A percentile compares a stretch with the other conserved stretches of the same genome.
Evolutionary conservation across 2,113 vertebrate genomes (phyloP).

Genomic region (Phalacrocorax aristotelis): DNA sequence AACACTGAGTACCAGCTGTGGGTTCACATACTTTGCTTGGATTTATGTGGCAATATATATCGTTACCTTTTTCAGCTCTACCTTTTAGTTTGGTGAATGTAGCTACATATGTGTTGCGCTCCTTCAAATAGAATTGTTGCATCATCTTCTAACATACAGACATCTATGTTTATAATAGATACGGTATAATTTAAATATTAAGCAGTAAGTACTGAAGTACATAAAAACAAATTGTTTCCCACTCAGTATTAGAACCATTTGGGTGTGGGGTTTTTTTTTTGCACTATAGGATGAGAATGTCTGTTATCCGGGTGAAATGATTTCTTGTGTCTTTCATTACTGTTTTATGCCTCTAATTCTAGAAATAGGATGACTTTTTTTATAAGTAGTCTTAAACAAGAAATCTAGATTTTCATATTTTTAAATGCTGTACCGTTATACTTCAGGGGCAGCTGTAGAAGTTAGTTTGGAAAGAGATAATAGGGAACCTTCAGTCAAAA

Average conservation of each 20-base stretch:
- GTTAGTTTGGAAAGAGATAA: not conserved
- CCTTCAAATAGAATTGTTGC: not conserved
- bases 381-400: not conserved
- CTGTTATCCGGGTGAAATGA: not conserved
- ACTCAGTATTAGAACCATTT: not conserved
- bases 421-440: not conserved
- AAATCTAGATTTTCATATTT: not conserved
- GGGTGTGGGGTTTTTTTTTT: not conserved
- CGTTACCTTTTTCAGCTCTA: accelerated
- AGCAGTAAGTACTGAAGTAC: not conserved
- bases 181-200: not conserved
- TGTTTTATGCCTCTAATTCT: not conserved
- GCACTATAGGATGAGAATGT: not conserved
- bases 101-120: not conserved
- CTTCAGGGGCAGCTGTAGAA: not conserved
- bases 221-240: not conserved
- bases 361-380: not conserved
- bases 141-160: not conserved
- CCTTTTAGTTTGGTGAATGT: not conserved
- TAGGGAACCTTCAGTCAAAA: not conserved
- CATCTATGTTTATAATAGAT: not conserved
- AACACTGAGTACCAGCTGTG: not conserved
- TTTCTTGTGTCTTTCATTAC: not conserved
- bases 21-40: not conserved
- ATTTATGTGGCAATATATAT: not conserved